Evolutionary conservation across 2,888 invertebrate genomes (phyloP), one percentile per base, ranked within the genome.

Genomic region (Melanostoma scalare): DNA sequence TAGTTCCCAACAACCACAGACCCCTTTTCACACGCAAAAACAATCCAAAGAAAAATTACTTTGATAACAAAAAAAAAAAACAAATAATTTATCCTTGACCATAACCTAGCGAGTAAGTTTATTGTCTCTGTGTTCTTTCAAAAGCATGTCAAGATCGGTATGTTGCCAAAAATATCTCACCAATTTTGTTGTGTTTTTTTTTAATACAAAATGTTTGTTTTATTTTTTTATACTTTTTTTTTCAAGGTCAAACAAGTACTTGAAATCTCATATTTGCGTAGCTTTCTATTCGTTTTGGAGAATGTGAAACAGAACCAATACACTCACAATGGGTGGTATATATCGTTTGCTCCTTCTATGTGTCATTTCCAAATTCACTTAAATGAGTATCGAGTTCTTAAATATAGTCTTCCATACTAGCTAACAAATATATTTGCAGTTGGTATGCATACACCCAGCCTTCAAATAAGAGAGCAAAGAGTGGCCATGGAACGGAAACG

Each of bases 81-180:
- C n/a, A 69, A 42, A 35, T 58, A 69, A 56, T 67, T 20, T 20
- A 61, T 81, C 81, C 81, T 81, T 81, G 81, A 76, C 81, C 81
- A 76, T 81, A 81, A 81, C 81, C 81, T 81, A 76, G 81, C 56
- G 71, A 76, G 55, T 76, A 67, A 8, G 65, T 58, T 58, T 30
- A 52, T 44, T 52, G 63, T 63, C 50, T 56, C 4, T 20, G 38
- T 8, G 58, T 68, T 52, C 68, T 79, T 55, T 6, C 20, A 60
- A 67, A 81, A 81, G 42, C 76, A 72, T 81, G 81, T 81, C 81
- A 81, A 81, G 81, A 76, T 76, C 81, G 67, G 48, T 67, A 46
- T 20, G 76, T 72, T 81, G 81, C 81, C 81, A 72, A 81, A 81
- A 81, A 76, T 76, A 81, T 72, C 36, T 38, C 46, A 30, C 40